Evolutionary conservation across 2,797 vertebrate species (phyloP).

Genomic region (Spinus pinus): DNA sequence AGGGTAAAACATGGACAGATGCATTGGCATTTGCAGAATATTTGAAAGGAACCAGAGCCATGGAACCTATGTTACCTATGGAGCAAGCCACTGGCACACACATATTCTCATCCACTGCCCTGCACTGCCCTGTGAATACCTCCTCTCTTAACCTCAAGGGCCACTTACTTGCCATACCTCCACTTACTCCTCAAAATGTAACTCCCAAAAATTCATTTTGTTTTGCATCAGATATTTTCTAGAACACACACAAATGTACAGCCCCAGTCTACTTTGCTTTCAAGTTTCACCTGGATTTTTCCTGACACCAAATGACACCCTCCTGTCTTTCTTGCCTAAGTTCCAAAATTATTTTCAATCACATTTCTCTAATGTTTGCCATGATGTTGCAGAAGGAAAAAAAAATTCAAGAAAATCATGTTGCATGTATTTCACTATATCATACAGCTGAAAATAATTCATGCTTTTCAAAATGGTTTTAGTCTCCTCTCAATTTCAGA

Average conservation of each 20-base stretch:
- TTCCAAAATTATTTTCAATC: not conserved
- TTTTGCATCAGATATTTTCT: not conserved
- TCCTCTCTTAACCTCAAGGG: not conserved
- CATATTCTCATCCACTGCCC: not conserved
- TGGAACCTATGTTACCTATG: not conserved
- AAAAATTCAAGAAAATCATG: not conserved
- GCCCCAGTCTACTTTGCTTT: not conserved
- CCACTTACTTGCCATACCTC: not conserved
- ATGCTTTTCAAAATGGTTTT: not conserved
- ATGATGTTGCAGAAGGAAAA: not conserved
- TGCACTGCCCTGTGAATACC: fast-evolving
- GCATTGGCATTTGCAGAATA: not conserved
- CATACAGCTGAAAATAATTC: not conserved
- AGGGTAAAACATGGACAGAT: not conserved
- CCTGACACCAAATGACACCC: not conserved
- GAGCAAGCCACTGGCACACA: not conserved
- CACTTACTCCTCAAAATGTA: fast-evolving
- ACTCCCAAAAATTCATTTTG: not conserved
- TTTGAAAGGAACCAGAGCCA: not conserved
- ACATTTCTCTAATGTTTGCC: not conserved
- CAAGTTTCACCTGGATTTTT: not conserved
- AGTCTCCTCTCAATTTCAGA: not conserved
- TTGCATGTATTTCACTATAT: not conserved
- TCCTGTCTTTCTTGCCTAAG: not conserved
- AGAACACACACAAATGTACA: not conserved